Base-by-base conservation (phyloP, 2,888 invertebrate genomes). In the Eretmocerus hayati region DNA sequence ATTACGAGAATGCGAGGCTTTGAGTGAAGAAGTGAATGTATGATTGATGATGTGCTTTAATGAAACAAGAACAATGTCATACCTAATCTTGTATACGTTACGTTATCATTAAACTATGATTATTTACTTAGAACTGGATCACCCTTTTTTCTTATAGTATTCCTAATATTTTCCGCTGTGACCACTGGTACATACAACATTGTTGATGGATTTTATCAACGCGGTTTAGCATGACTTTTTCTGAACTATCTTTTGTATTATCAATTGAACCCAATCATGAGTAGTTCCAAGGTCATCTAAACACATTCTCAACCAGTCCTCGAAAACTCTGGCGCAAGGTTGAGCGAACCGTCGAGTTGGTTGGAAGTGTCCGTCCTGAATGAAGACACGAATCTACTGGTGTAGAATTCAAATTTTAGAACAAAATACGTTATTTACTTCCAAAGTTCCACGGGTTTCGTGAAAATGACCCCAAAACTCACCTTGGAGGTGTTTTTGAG, bases 91-190 rank as follows among this genome's bases (percentile, higher is more conserved):
- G 60, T 66, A 63, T 48, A 60, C 57, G 58, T 64, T 65, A 58
- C 55, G 60, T 64, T 63, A 62, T 58, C 61, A 66, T 66, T 66
- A 64, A 65, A 66, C 56, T 64, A 48, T 58, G 57, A 63, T 64
- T 62, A 63, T 65, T 66, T 66, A 61, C 61, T 54, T 61, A 60
- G 59, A 48, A 33, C 32, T 43, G 21, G 23, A 32, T 36, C 30
- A 23, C 8, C 16, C 40, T 48, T 13, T 43, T 42, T 22, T 18
- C 43, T 35, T 21, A 11, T 16, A 20, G 20, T 23, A 21, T 26
- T 9, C 15, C 6, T 15, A 5, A 23, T 48, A 36, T 30, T 30
- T 30, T 30, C 13, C 8, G 30, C 13, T 30, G 30, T 30, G 13
- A 30, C 30, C 30, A 30, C 8, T 8, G 30, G 30, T 8, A 30